phyloP scores from a whole-genome alignment of 2,113 vertebrate genomes.

The Nyctibius bracteatus region DNA sequence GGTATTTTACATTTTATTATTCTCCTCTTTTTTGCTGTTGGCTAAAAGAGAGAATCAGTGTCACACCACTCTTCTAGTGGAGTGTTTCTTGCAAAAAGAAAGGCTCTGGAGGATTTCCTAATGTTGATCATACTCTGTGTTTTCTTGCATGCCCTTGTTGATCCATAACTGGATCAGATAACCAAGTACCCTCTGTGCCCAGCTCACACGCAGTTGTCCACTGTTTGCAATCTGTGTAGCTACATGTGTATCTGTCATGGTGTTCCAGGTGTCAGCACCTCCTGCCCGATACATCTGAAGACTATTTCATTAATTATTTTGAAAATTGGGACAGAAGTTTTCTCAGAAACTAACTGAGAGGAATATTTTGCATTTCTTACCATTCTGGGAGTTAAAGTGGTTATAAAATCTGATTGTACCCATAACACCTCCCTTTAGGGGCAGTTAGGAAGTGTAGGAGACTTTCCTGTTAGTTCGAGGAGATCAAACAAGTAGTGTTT shows the following conservation, averaged over 20 bases:
- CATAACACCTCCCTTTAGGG: neutral
- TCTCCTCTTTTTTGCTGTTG: neutral
- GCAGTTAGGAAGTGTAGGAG: neutral
- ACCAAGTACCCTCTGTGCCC: neutral
- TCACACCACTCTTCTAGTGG: neutral
- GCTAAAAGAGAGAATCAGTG: neutral
- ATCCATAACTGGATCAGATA: neutral
- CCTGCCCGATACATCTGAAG: neutral
- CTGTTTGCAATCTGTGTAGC: neutral
- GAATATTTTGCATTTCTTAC: neutral
- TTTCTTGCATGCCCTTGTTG: neutral
- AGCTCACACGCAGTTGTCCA: neutral
- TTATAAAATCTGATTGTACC: neutral
- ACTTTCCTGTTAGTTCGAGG: neutral
- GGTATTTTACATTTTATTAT: neutral
- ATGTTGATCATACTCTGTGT: neutral
- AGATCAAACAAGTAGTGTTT: neutral
- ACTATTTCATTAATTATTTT: neutral
- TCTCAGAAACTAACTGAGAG: neutral
- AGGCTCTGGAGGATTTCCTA: neutral
- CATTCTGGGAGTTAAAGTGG: neutral
- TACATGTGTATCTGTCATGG: neutral
- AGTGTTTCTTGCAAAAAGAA: neutral
- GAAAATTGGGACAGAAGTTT: neutral
- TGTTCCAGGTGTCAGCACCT: neutral